A percentile compares a stretch with the other conserved stretches of the same genome.
These are phyloP conservation scores for Athrips mouffetella DNA, from an alignment of 2,888 invertebrate genomes.

Conservation along the genomic window DNA sequence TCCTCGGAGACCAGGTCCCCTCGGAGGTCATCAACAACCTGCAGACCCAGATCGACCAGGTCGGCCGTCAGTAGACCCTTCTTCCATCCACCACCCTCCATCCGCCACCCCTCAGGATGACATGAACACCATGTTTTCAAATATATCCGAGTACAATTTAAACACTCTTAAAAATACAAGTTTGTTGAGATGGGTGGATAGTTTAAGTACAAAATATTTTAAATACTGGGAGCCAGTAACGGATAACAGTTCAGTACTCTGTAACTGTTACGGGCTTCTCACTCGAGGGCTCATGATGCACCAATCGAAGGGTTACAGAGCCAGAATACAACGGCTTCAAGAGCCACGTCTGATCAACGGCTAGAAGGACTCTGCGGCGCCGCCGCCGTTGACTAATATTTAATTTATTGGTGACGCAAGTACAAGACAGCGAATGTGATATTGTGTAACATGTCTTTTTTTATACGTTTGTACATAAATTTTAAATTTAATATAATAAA, in stretches of 20 bases:
- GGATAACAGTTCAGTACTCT: no score
- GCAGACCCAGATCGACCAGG: constrained; percentile 90
- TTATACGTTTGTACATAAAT: constrained; percentile 70
- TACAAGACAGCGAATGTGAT: constrained; percentile 65
- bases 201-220: constrained; percentile 12
- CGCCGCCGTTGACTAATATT: constrained; percentile 23
- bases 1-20: constrained; percentile 90
- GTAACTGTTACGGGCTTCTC: not conserved
- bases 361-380: not conserved
- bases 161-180: not conserved
- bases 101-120: not conserved
- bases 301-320: not conserved
- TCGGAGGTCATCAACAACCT: constrained; percentile 93
- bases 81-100: not conserved
- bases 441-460: constrained; percentile 65
- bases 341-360: not conserved
- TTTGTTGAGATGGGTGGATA: not conserved
- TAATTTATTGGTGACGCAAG: constrained; percentile 70
- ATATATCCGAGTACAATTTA: no score
- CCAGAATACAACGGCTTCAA: not conserved
- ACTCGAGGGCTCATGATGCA: not conserved
- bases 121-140: no score
- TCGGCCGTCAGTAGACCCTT: constrained; percentile 79
- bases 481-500: constrained; percentile 62
- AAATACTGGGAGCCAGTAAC: not conserved